Evolutionary conservation across 2,113 vertebrate species (phyloP), one percentile per base, ranked within the genome.

Genomic region (Monopterus albus): DNA sequence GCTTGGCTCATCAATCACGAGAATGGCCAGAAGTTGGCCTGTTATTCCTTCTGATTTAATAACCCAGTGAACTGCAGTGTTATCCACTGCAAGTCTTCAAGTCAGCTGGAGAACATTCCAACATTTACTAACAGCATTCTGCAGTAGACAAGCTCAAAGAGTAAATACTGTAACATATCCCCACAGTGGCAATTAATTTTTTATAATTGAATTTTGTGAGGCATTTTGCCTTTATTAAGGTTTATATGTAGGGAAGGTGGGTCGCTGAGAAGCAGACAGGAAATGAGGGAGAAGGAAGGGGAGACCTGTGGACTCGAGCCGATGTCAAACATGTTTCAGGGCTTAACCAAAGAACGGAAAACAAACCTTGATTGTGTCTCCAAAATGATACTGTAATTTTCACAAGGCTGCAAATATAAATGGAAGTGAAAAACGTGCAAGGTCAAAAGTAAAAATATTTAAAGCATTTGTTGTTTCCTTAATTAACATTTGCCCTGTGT

Each of bases 401-500:
- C 42, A 52, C 21, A 29, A 18, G 58, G 26, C 61, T 40, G 56
- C n/a, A 2, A 49, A 35, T 20, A 65, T 49, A 64, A 75, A 78
- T 47, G n/a, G 21, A 39, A 25, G 66, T 50, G 25, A 69, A 75
- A 62, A 55, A 58, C 72, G 78, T 7, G 43, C 43, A 17, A 80
- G 80, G 87, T 88, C 81, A 86, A 76, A 84, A 81, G 69, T 80
- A 73, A 88, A 87, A 84, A 86, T 60, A 75, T 84, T 88, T 61
- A 25, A 78, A 87, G 73, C 72, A 95, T 94, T 92, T 91, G 87
- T n/a, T n/a, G 94, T 95, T 95, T 95, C 95, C 97, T 97, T 98
- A 96, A 98, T 98, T 98, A 98, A 96, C 95, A 96, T 98, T 98
- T 97, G 95, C 95, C 95, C 95, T 90, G 91, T 90, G 94, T 96